phyloP scores from a whole-genome alignment of 64 coral and sea anemone genomes.

The Pocillopora verrucosa region DNA sequence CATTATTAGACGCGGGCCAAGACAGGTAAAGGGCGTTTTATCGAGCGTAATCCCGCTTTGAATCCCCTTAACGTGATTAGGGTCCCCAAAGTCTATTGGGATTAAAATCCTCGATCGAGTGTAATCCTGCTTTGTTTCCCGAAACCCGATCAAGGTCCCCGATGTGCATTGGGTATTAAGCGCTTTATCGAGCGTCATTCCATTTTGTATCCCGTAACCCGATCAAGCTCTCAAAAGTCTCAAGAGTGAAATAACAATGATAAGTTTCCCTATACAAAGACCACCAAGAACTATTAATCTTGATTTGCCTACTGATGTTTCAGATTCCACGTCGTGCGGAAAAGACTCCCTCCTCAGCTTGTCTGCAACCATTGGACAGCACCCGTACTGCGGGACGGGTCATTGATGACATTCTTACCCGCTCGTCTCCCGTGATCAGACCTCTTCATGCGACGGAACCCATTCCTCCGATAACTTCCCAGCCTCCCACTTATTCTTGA shows the following conservation, averaged over 20 bases:
- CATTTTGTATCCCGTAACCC: no score
- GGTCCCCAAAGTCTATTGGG: no score
- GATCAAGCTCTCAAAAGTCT: no score
- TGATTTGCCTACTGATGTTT: background rate
- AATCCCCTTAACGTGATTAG: no score
- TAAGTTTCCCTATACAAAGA: no score
- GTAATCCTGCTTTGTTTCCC: no score
- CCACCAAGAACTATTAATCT: no score
- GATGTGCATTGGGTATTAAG: no score
- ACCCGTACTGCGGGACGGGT: constrained; percentile 54
- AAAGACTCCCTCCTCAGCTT: constrained; percentile 63
- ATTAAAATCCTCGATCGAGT: no score
- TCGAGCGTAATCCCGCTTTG: background rate
- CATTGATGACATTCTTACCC: constrained; percentile 48
- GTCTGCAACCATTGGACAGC: constrained; percentile 65
- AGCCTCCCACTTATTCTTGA: constrained; percentile 31
- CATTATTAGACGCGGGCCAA: constrained; percentile 70
- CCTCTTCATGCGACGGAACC: constrained; percentile 73
- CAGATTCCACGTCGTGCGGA: constrained; percentile 70
- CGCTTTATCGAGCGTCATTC: no score
- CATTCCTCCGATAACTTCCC: constrained; percentile 76
- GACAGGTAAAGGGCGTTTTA: constrained; percentile 51
- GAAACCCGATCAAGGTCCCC: no score
- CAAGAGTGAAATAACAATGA: no score
- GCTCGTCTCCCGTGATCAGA: constrained; percentile 85